phyloP scores from a whole-genome alignment of 2,113 vertebrate species.

The Pelecanoides urinatrix region DNA sequence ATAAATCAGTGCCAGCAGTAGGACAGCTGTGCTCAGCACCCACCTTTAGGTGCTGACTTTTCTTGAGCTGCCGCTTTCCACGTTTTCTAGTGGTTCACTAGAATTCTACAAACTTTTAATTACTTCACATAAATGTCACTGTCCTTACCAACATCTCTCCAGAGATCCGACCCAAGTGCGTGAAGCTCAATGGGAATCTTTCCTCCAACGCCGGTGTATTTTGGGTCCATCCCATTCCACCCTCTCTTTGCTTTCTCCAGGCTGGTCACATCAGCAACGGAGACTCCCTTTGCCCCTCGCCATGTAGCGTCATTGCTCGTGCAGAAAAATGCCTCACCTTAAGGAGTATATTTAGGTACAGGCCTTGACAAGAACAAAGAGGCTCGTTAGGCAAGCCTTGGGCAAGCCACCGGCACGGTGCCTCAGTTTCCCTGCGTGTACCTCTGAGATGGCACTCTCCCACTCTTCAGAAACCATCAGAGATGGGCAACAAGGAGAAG shows the following conservation, averaged over 20 bases:
- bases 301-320: rapidly evolving
- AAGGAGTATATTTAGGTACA: neutral
- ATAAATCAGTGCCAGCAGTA: neutral
- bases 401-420: neutral
- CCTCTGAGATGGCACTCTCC: neutral
- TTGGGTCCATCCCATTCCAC: neutral
- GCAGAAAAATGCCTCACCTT: neutral
- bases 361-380: neutral
- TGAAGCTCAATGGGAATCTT: neutral
- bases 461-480: neutral
- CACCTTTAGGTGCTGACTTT: neutral
- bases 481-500: neutral
- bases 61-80: neutral
- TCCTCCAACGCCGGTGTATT: neutral
- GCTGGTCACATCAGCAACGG: neutral
- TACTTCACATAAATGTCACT: neutral
- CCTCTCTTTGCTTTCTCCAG: neutral
- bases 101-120: neutral
- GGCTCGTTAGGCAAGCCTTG: neutral
- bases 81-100: neutral
- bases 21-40: neutral
- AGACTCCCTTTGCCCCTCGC: neutral
- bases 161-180: rapidly evolving
- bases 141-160: neutral
- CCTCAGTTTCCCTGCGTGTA: neutral